Base-by-base conservation (phyloP, 2,797 vertebrate species). In the Microctenopoma steveboyesi region DNA sequence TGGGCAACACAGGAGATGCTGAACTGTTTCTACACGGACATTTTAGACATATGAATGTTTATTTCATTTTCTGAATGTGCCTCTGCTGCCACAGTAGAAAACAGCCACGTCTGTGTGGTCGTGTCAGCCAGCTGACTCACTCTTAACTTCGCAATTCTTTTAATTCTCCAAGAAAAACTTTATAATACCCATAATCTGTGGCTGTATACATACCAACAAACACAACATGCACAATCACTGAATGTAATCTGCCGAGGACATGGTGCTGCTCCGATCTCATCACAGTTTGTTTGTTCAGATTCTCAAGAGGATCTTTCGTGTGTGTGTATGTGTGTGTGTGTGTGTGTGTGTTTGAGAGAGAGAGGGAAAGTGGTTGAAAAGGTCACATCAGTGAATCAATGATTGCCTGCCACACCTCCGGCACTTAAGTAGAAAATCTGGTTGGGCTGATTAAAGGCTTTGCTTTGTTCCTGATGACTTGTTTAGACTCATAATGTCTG, bases 381-480 rank as follows among this genome's bases (percentile, higher is more conserved):
- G 86, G 90, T 90, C 85, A 91, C 69, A 81, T 83, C 75, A 69
- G 65, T 79, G 69, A 85, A 86, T 86, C 83, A 61, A 72, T 86
- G 80, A 88, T 73, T 88, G 63, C 62, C 70, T 84, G 69, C 73
- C 65, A 61, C 74, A 88, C 70, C 72, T 81, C 62, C 11, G 16
- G 25, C 72, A 43, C 82, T 84, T 57, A 62, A 72, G 64, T 10
- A 39, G 51, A 75, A 51, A 81, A 56, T 76, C 50, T 42, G 69
- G 27, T 22, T 50, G 74, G 61, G 78, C 64, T 86, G 78, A 88
- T 83, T 82, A 82, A 64, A 79, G 55, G 37, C 63, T 83, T 69
- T 57, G 53, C 64, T 69, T 62, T 67, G 53, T 69, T 72, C 72
- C 46, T 70, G 63, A 81, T 83, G 60, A 70, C 56, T 85, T 73